phyloP scores from a whole-genome alignment of 2,113 vertebrate species.

The Sebastes schlegelii region DNA sequence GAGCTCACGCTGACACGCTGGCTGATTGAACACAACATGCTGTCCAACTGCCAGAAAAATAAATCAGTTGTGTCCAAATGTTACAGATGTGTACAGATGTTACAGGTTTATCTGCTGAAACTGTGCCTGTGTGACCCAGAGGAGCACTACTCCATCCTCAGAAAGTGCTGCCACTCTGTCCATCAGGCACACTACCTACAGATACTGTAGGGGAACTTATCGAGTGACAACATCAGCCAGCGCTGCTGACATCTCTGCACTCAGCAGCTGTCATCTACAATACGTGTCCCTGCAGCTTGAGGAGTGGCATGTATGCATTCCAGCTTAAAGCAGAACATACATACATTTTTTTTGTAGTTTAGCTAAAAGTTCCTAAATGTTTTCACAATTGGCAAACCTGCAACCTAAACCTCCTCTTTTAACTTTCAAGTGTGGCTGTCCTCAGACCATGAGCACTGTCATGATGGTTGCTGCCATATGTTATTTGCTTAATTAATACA shows the following conservation, averaged over 20 bases:
- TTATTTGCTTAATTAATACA: neutral
- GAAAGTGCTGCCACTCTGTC: neutral
- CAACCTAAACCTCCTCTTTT: neutral
- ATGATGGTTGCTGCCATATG: neutral
- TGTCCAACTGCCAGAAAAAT: constrained; percentile 81
- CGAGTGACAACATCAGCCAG: constrained; percentile 71
- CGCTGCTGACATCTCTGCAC: neutral
- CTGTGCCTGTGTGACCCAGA: neutral
- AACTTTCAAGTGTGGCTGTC: neutral
- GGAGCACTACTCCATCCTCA: neutral
- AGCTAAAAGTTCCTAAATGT: neutral
- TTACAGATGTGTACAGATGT: neutral
- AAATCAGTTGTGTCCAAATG: neutral
- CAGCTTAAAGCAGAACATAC: neutral
- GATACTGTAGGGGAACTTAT: constrained; percentile 5
- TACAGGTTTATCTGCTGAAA: constrained; percentile 71
- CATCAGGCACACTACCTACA: neutral
- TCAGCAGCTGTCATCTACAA: neutral
- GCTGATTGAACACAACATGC: constrained; percentile 81
- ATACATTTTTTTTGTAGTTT: neutral
- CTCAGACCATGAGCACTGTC: neutral
- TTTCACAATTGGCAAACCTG: neutral
- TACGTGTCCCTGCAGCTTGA: neutral
- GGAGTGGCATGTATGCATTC: neutral
- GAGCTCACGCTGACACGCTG: constrained; percentile 85